A percentile compares a stretch with the other conserved stretches of the same genome.
These are phyloP conservation scores for Recurvirostra avosetta DNA, from an alignment of 2,113 vertebrate genomes.

Conservation along the genomic window DNA sequence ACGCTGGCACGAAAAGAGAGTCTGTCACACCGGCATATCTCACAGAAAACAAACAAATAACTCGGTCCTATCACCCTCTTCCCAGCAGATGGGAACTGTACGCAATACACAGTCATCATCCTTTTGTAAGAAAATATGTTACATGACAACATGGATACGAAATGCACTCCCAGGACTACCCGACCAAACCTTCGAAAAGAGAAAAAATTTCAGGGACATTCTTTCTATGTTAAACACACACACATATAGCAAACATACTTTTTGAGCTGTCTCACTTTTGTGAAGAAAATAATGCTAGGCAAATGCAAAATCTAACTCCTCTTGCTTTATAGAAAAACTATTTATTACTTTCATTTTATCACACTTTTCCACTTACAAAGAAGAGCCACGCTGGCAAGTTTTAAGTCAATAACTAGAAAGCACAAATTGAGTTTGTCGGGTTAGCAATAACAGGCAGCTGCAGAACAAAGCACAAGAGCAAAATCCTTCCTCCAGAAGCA, in stretches of 20 bases:
- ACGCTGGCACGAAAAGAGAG: background rate
- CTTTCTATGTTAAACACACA: background rate
- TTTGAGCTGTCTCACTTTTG: background rate
- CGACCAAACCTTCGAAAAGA: background rate
- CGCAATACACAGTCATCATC: background rate
- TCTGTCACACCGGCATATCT: background rate
- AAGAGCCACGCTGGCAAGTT: background rate
- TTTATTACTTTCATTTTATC: background rate
- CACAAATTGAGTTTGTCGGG: slow-evolving; percentile 43
- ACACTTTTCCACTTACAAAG: background rate
- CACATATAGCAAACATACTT: background rate
- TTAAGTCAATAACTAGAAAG: background rate
- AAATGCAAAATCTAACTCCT: background rate
- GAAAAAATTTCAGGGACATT: background rate
- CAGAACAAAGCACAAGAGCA: background rate
- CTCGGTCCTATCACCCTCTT: background rate
- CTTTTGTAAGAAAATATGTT: background rate
- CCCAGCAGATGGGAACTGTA: slow-evolving; percentile 8
- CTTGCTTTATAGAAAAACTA: background rate
- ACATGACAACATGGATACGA: background rate
- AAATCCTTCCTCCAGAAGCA: slow-evolving; percentile 3
- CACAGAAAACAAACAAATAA: slow-evolving; percentile 40
- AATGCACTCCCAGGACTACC: background rate
- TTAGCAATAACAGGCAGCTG: slow-evolving; percentile 35
- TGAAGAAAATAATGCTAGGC: background rate